Evolutionary conservation across 2,113 vertebrate genomes (phyloP).

Genomic region (Emydocephalus ijimae): DNA sequence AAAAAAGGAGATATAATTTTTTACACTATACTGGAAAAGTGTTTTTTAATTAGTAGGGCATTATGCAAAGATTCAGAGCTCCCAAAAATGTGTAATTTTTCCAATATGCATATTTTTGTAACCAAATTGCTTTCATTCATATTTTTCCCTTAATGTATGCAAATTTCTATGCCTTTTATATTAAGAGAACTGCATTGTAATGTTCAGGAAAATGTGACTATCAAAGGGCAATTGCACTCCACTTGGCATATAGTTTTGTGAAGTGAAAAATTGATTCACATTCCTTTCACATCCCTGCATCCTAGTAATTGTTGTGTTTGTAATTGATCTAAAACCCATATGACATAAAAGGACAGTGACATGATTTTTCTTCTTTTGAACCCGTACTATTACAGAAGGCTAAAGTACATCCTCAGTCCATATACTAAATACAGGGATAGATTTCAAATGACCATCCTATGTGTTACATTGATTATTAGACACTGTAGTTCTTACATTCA

Average conservation of each 20-base stretch:
- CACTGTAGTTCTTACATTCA: neutral
- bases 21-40: neutral
- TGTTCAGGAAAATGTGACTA: neutral
- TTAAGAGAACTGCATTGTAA: neutral
- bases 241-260: neutral
- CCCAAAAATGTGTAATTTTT: neutral
- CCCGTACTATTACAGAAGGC: neutral
- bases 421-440: neutral
- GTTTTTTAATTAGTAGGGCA: neutral
- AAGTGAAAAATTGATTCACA: neutral
- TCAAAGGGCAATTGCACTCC: neutral
- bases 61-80: neutral
- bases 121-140: neutral
- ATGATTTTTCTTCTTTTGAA: too few relatives aligned
- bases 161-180: neutral
- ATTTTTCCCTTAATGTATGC: neutral
- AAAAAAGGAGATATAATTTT: neutral
- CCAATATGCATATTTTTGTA: neutral
- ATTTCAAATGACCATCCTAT: neutral
- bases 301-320: neutral
- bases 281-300: neutral
- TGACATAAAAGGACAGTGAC: neutral
- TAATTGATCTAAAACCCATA: neutral
- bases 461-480: neutral
- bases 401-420: neutral